Evolutionary conservation across 2,888 invertebrate species (phyloP), one percentile per base, ranked within the genome.

Genomic region (Griposia aprilina): DNA sequence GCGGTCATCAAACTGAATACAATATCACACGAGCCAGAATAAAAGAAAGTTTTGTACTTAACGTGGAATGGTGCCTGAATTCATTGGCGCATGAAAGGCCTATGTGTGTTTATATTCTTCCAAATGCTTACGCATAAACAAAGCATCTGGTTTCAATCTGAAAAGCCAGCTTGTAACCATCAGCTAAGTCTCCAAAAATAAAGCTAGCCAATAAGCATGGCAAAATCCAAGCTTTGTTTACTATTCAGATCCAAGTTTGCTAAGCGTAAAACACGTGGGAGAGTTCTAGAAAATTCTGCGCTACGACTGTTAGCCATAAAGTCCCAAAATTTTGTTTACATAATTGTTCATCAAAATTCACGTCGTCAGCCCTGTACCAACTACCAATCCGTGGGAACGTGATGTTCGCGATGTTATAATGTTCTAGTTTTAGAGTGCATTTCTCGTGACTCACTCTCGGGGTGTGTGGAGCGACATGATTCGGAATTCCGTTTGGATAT

Each of bases 341-440:
- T 59, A 83, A 82, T 74, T 75, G 59, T 66, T 67, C 52, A 82
- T 88, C 45, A 80, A 75, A 80, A 87, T 80, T 71, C 84, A 63
- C 59, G 63, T 77, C 76, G 84, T 76, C 89, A 88, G 72, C 88
- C 89, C 88, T 87, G 81, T 75, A 70, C 60, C 60, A 73, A 82
- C 82, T 74, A 70, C 76, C 60, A 75, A 81, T 84, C 85, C 89
- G 89, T 90, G 90, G 88, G 90, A 90, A 89, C 90, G 88, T 86
- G 88, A 87, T 84, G 87, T 87, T 83, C 80, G 68, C 84, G 80
- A 80, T 82, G 89, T 90, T 90, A 87, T 87, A 87, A 82, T 86
- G 89, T 87, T 90, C 90, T 90, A 91, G 91, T 91, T 92, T 90
- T 90, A 89, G 90, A 88, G 88, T 90, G 90, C 90, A 91, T 89